Evolutionary conservation across 2,797 vertebrate genomes (phyloP).

Genomic region (Mus spretus): DNA sequence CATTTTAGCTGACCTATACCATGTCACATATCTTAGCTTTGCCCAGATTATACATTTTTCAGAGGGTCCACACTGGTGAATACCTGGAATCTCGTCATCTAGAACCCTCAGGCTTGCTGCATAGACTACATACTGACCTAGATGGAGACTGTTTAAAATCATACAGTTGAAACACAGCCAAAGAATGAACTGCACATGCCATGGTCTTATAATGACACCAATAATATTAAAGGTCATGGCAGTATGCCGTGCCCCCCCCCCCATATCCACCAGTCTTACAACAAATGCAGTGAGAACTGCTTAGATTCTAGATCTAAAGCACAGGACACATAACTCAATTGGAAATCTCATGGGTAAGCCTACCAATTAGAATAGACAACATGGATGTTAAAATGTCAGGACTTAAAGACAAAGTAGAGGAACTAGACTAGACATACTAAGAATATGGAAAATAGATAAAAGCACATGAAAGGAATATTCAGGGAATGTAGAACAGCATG

Average conservation of each 20-base stretch:
- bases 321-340: neutral
- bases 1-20: neutral
- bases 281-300: neutral
- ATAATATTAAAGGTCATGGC: neutral
- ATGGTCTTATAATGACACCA: neutral
- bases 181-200: neutral
- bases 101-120: neutral
- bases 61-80: neutral
- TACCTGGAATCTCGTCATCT: neutral
- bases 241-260: accelerated
- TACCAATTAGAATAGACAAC: neutral
- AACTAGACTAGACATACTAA: neutral
- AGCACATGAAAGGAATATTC: neutral
- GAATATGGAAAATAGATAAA: neutral
- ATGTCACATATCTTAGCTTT: neutral
- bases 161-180: neutral
- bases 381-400: neutral
- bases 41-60: neutral
- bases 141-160: neutral
- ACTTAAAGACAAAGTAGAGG: neutral
- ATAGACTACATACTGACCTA: neutral
- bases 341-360: neutral
- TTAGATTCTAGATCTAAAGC: neutral
- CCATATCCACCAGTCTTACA: neutral
- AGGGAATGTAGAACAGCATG: neutral